Evolutionary conservation across 1,140 invertebrate species (phyloP), one percentile per base, ranked within the genome.

Genomic region (Mya arenaria): DNA sequence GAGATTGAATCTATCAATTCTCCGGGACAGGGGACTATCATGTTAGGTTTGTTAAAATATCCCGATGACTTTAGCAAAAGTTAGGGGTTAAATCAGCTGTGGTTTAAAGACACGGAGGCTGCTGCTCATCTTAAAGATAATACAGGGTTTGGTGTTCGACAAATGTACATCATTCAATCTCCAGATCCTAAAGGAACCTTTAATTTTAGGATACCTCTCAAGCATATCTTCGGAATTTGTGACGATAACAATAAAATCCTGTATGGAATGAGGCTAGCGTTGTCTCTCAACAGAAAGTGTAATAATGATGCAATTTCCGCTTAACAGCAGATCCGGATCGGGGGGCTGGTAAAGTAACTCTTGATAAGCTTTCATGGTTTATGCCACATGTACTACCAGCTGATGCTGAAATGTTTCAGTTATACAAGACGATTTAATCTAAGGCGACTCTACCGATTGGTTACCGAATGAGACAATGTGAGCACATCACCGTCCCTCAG

Each of bases 271-370:
- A 32, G 28, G 19, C 65, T 36, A 13, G 28, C 30, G n/a, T 37
- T 36, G 15, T n/a, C 4, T 15, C 37, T 68, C 17, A 28, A 19
- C 4, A 25, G 65, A 39, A 36, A 83, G 44, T 17, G 56, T 15
- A 58, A 78, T 62, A 68, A 66, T 48, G 58, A 83, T 48, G 62
- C 73, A 10, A 77, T 78, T 36, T 77, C 66, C 39, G 34, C 28
- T 37, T 36, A 17, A 8, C n/a, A n/a, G n/a, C n/a, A n/a, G n/a
- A n/a, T n/a, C 17, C 10, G 15, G 71, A 48, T 8, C 30, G n/a
- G 8, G 55, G 10, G 13, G 68, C 39, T 15, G 71, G 69, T 60
- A 82, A 82, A 75, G 55, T 62, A 23, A 82, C 15, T 15, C 68
- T 63, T n/a, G 25, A 74, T 37, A 74, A 73, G 62, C 17, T 82